Evolutionary conservation across 2,888 invertebrate species (phyloP).

Genomic region (Ceraclea dissimilis): DNA sequence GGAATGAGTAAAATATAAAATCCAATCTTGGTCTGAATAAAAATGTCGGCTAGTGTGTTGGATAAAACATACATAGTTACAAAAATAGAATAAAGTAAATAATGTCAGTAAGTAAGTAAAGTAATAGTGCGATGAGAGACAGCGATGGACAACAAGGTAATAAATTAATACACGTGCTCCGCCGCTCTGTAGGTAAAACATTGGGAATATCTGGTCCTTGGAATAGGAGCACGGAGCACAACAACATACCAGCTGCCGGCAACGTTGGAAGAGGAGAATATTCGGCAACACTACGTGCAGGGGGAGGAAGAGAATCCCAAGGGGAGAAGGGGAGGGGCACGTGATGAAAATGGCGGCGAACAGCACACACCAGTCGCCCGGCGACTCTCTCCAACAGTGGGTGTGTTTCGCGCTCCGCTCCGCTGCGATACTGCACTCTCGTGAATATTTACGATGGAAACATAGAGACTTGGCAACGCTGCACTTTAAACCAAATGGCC

Average conservation of each 20-base stretch:
- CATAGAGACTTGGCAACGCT: neutral
- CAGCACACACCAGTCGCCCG: constrained; percentile 6
- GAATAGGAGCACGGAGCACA: neutral
- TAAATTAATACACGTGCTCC: too few species aligned
- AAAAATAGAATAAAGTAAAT: too few species aligned
- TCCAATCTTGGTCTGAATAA: too few species aligned
- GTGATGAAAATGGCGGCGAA: neutral
- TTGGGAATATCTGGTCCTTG: too few species aligned
- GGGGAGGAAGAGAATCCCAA: neutral
- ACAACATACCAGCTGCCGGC: constrained; percentile 9
- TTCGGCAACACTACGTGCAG: neutral
- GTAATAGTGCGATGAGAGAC: too few species aligned
- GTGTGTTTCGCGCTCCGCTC: neutral
- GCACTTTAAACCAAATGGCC: neutral
- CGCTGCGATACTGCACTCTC: neutral
- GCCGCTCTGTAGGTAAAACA: too few species aligned
- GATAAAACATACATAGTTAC: too few species aligned
- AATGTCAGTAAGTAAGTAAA: too few species aligned
- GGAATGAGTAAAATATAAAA: too few species aligned
- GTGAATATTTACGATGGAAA: neutral
- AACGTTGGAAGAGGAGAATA: neutral
- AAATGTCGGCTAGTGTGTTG: too few species aligned
- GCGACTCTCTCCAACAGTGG: neutral
- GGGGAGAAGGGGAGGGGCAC: constrained; percentile 2
- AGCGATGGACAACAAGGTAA: too few species aligned